Base-by-base conservation (phyloP, 2,113 vertebrate species). In the Vulpes ferrilata region DNA sequence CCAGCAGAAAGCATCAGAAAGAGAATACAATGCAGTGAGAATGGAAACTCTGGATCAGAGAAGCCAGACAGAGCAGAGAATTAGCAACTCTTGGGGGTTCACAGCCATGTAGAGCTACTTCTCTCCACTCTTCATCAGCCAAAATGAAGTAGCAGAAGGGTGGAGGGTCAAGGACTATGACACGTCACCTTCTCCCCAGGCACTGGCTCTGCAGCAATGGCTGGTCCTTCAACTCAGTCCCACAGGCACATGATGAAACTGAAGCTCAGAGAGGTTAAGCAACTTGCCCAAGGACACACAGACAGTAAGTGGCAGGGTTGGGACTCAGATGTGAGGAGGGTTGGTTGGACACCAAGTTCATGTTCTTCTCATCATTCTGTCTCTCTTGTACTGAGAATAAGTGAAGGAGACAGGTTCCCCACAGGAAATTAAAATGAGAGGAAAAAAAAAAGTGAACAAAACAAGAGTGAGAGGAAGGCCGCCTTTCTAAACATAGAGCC, bases 191-290 rank as follows among this genome's bases (percentile, higher is more conserved):
- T 38, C 60, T 76, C 43, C 57, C 25, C 19, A n/a, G 1, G 30
- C 35, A n/a, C 60, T 15, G 38, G 22, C 8, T 17, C 8, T 17
- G 20, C 27, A 55, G 30, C 9, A 48, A 30, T 25, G n/a, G 43
- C 48, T 20, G 22, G 5, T 51, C n/a, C 59, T 59, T 60, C 5
- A 25, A 9, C 12, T 71, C 38, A 62, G 55, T 38, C 67, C 71
- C 48, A 16, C 3, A 73, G 67, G 19, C 62, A 23, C 1, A 0
- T 10, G n/a, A 43, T 23, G 55, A 83, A 64, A 55, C 0, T 1
- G 20, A 32, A 87, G 43, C n/a, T 88, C 96, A 97, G 83, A 94
- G 65, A 93, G 8, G 22, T 76, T 53, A 53, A 71, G 59, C 16
- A 20, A 65, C 65, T 67, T 65, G 25, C 53, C 48, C 19, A 51